Evolutionary conservation across 2,113 vertebrate species (phyloP).

Genomic region (Orientallactaga bullata): DNA sequence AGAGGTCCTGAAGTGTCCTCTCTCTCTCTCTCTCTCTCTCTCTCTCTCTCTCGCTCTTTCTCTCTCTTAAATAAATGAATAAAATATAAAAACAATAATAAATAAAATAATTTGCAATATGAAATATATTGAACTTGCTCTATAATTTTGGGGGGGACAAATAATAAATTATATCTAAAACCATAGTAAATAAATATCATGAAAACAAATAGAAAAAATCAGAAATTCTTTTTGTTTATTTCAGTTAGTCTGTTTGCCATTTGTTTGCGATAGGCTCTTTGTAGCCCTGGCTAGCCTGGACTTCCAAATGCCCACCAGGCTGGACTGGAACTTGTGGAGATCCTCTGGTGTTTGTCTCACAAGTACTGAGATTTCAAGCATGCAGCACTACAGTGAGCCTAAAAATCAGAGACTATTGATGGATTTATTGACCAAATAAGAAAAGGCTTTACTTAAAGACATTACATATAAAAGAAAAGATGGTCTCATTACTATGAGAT

Average conservation of each 20-base stretch:
- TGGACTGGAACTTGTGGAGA: background rate
- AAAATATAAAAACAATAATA: too few relatives aligned
- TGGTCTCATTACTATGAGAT: background rate
- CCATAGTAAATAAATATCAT: background rate
- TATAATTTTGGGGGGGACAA: background rate
- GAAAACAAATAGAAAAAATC: background rate
- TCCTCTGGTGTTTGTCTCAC: background rate
- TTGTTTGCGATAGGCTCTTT: background rate
- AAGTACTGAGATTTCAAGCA: background rate
- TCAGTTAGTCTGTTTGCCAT: background rate
- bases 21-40: too few relatives aligned
- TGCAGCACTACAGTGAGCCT: background rate
- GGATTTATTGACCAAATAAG: background rate
- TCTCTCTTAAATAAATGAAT: too few relatives aligned
- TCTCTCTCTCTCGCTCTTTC: too few relatives aligned
- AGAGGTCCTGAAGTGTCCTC: too few relatives aligned
- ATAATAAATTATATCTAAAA: background rate
- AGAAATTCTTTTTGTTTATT: background rate
- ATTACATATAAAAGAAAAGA: background rate
- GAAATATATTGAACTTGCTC: background rate
- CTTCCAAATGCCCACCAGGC: accelerated
- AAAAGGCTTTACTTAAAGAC: background rate
- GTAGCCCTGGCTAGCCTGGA: too few relatives aligned
- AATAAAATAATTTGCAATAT: background rate
- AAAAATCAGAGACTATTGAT: background rate